Conservation (phyloP, 2,113 vertebrate species). For the Hyperopisus bebe region DNA sequence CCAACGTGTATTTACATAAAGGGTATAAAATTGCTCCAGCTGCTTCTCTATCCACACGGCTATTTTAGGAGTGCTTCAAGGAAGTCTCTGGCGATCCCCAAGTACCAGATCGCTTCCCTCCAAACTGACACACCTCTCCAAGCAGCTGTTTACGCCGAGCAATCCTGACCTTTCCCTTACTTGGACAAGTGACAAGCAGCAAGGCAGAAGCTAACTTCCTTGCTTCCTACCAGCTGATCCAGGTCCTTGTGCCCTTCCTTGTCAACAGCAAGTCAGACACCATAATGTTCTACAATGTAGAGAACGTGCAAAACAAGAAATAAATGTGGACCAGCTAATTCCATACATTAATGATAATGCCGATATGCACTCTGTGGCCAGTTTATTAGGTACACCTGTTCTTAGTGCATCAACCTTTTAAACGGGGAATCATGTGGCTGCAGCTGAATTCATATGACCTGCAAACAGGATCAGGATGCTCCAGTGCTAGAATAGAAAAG, state of each 20-base stretch:
- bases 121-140: neutral
- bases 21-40: too few relatives aligned
- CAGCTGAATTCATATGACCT: neutral
- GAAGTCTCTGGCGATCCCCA: neutral
- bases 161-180: constrained; percentile 30
- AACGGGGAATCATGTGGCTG: neutral
- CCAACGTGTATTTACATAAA: neutral
- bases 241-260: neutral
- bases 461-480: neutral
- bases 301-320: neutral
- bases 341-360: neutral
- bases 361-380: neutral
- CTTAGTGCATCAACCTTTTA: neutral
- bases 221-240: neutral
- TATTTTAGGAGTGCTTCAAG: neutral
- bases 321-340: neutral
- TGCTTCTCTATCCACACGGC: neutral
- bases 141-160: constrained; percentile 24
- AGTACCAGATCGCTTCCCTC: neutral
- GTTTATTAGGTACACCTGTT: neutral
- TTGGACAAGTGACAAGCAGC: constrained; percentile 28
- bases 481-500: neutral
- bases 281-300: neutral
- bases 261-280: neutral
- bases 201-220: neutral